phyloP scores from a whole-genome alignment of 2,888 invertebrate genomes.

The Andrena praecox region DNA sequence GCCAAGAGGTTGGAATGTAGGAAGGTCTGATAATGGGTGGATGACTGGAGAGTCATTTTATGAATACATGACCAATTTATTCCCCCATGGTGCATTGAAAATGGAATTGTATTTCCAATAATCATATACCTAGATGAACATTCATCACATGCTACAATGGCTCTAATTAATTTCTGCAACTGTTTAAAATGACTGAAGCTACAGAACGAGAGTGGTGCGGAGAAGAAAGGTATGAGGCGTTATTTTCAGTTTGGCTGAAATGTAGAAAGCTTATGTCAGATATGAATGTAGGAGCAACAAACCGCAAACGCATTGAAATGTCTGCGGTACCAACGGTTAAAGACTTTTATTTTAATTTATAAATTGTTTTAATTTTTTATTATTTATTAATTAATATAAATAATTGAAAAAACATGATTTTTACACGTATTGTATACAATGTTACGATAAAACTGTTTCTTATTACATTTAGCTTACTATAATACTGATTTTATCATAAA shows the following conservation, averaged over 20 bases:
- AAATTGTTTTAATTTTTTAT: too few species aligned
- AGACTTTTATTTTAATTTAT: too few species aligned
- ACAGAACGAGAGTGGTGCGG: not conserved
- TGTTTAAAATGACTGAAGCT: not conserved
- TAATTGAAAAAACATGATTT: too few species aligned
- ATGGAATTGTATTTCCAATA: not conserved
- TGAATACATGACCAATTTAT: slow-evolving; percentile 2
- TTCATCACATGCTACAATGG: not conserved
- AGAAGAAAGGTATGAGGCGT: not conserved
- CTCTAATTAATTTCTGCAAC: slow-evolving; percentile 2
- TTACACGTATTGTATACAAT: too few species aligned
- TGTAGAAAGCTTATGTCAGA: not conserved
- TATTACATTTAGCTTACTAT: too few species aligned
- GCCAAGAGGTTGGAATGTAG: not conserved
- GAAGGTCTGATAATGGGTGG: not conserved
- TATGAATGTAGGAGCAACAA: too few species aligned
- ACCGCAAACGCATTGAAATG: not conserved
- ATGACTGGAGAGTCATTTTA: slow-evolving; percentile 12
- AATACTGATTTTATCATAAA: not conserved
- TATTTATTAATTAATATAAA: too few species aligned
- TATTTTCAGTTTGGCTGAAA: not conserved
- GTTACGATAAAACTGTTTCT: too few species aligned
- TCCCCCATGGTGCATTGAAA: not conserved
- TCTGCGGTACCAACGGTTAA: too few species aligned
- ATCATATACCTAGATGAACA: slow-evolving; percentile 6